These are phyloP conservation scores for Calliopum simillimum DNA, from an alignment of 2,888 invertebrate genomes.

Conservation along the genomic window DNA sequence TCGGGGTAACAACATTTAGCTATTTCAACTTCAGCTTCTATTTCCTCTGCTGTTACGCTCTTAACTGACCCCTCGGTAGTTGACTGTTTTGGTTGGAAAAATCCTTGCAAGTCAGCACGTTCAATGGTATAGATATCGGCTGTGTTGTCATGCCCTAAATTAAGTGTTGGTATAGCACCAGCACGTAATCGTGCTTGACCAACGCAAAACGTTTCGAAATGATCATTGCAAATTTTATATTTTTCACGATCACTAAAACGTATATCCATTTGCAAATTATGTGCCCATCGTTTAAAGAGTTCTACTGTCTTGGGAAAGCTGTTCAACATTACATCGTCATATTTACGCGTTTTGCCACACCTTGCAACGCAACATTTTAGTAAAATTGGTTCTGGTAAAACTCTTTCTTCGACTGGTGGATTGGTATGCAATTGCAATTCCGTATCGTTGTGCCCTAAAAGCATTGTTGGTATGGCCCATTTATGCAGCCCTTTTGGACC, in stretches of 20 bases:
- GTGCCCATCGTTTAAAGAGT: slow-evolving; percentile 57
- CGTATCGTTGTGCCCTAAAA: slow-evolving; percentile 56
- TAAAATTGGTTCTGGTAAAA: slow-evolving; percentile 50
- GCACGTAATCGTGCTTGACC: slow-evolving; percentile 58
- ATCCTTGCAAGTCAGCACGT: slow-evolving; percentile 51
- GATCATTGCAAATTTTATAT: slow-evolving; percentile 61
- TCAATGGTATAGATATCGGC: slow-evolving; percentile 56
- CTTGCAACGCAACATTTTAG: slow-evolving; percentile 59
- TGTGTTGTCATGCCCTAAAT: slow-evolving; percentile 56
- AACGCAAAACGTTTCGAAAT: slow-evolving; percentile 60
- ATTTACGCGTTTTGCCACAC: slow-evolving; percentile 61
- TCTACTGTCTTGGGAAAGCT: slow-evolving; percentile 58
- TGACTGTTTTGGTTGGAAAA: not conserved
- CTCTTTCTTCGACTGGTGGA: slow-evolving; percentile 57
- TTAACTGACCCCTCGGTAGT: slow-evolving; percentile 17
- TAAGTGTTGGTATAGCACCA: slow-evolving; percentile 57
- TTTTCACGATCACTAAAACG: slow-evolving; percentile 58
- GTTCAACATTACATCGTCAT: slow-evolving; percentile 61
- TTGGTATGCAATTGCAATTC: slow-evolving; percentile 55
- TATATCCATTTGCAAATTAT: slow-evolving; percentile 57
- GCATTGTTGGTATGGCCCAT: slow-evolving; percentile 58
- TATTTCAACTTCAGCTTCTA: slow-evolving; percentile 34
- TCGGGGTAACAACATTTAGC: slow-evolving; percentile 39
- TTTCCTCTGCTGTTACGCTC: slow-evolving; percentile 38
- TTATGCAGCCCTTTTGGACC: slow-evolving; percentile 59